A percentile compares a stretch with the other conserved stretches of the same genome.
Conservation (phyloP, 2,888 invertebrate genomes). For the Phyllotreta striolata region DNA sequence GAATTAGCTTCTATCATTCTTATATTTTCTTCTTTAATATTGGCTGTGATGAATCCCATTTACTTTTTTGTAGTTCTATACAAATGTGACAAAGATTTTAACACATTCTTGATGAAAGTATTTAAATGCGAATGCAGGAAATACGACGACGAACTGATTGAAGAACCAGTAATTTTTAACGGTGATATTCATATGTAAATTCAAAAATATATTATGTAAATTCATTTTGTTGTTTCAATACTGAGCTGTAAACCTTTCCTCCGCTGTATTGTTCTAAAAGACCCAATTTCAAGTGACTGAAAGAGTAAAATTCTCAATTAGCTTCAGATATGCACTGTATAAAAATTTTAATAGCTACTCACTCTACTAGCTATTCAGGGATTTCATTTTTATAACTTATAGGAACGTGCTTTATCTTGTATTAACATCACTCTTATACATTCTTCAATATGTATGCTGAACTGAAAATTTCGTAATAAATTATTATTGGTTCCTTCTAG, state of each 20-base stretch:
- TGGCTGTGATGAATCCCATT: conserved; percentile 34
- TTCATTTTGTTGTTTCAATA: conserved; percentile 1
- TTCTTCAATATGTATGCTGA: no score
- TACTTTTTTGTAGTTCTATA: conserved; percentile 35
- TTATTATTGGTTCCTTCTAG: no score
- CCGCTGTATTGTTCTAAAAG: no score
- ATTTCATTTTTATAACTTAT: no score
- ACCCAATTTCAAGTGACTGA: no score
- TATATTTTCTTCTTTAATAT: conserved; percentile 10
- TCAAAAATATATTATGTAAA: background rate
- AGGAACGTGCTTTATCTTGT: no score
- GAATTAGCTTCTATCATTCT: background rate
- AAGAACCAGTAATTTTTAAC: conserved; percentile 35
- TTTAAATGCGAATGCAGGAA: conserved; percentile 31
- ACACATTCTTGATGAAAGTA: conserved; percentile 30
- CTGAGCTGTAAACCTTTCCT: background rate
- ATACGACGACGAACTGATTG: conserved; percentile 33
- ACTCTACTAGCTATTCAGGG: no score
- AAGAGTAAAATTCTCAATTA: no score
- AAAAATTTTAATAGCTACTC: no score
- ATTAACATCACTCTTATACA: no score
- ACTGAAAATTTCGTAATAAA: no score
- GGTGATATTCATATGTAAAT: conserved; percentile 21
- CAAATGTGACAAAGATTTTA: conserved; percentile 34
- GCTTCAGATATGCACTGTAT: no score